A percentile compares a stretch with the other conserved stretches of the same genome.
Evolutionary conservation across 2,113 vertebrate species (phyloP).

Genomic region (Plotosus lineatus): DNA sequence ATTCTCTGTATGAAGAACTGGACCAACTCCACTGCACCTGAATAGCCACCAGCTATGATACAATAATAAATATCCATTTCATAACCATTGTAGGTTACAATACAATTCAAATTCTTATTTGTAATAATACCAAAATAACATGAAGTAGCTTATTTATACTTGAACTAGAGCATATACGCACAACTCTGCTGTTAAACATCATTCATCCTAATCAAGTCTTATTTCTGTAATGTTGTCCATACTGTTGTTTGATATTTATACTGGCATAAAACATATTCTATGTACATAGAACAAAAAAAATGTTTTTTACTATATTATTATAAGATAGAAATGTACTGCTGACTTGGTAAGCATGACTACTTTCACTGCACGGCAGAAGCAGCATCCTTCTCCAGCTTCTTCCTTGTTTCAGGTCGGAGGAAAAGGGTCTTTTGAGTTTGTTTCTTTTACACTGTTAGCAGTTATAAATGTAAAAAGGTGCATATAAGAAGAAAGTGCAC

Average conservation of each 20-base stretch:
- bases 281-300: no score
- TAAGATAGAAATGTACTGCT: slow-evolving; percentile 26
- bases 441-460: not conserved
- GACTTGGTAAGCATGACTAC: slow-evolving; percentile 5
- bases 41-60: slow-evolving; percentile 32
- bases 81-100: not conserved
- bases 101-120: not conserved
- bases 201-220: slow-evolving; percentile 59
- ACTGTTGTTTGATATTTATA: slow-evolving; percentile 37
- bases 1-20: slow-evolving; percentile 35
- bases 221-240: slow-evolving; percentile 49
- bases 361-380: slow-evolving; percentile 6
- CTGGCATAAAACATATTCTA: slow-evolving; percentile 25
- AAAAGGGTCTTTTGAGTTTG: not conserved
- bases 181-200: slow-evolving; percentile 35
- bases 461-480: no score
- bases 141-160: not conserved
- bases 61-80: slow-evolving; percentile 7
- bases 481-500: no score
- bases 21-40: slow-evolving; percentile 47
- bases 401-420: not conserved
- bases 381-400: not conserved
- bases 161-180: slow-evolving; percentile 4
- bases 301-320: slow-evolving; percentile 19
- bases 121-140: not conserved